Evolutionary conservation across 1,140 invertebrate genomes (phyloP).

Genomic region (Neotoxoptera formosana): DNA sequence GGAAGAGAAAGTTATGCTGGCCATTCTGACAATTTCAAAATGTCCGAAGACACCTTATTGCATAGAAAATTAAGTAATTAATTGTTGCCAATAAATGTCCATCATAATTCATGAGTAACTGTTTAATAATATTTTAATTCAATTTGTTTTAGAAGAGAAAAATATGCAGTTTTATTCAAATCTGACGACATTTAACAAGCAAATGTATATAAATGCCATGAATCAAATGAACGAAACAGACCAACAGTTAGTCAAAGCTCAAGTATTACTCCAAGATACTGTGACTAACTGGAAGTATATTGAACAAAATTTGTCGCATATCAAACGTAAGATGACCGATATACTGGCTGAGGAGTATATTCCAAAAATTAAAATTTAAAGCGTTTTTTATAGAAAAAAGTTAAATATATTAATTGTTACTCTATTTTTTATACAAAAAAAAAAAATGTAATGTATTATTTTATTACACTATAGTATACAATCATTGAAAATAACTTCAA

Average conservation of each 20-base stretch:
- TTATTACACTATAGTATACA: not conserved
- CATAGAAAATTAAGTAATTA: conserved; percentile 38
- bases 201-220: conserved; percentile 38
- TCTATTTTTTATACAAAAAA: not conserved
- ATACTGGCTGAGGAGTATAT: conserved; percentile 50
- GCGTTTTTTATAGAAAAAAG: not conserved
- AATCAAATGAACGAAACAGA: conserved; percentile 40
- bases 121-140: not conserved
- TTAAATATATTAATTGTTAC: not conserved
- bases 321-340: conserved; percentile 24
- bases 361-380: conserved; percentile 43
- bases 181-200: conserved; percentile 5
- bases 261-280: conserved; percentile 40
- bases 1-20: not conserved
- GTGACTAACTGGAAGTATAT: conserved; percentile 51
- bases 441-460: not conserved
- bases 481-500: not conserved
- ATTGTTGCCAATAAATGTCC: not conserved
- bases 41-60: conserved; percentile 44
- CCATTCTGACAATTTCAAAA: conserved; percentile 4
- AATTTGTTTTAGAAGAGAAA: conserved; percentile 37
- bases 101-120: not conserved
- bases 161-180: conserved; percentile 53
- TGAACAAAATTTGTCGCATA: conserved; percentile 44
- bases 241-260: conserved; percentile 37